A percentile compares a stretch with the other conserved stretches of the same genome.
phyloP scores from a whole-genome alignment of 2,888 invertebrate genomes.

The Trichogramma evanescens region DNA sequence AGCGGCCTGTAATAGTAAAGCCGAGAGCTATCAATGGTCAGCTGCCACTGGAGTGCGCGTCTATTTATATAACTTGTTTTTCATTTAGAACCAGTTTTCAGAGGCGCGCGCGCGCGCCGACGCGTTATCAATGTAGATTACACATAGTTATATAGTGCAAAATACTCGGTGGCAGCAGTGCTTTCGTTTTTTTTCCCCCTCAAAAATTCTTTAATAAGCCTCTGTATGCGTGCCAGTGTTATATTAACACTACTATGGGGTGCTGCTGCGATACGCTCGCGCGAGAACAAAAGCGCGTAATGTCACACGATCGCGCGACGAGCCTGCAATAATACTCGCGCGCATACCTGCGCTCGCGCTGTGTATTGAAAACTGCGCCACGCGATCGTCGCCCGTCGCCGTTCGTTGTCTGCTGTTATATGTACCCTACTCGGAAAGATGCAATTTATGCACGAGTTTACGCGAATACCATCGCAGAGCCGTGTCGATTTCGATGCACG shows the following conservation, averaged over 20 bases:
- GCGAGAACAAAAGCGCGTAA: background rate
- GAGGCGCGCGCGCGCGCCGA: background rate
- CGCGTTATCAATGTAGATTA: background rate
- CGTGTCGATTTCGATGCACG: too few relatives aligned
- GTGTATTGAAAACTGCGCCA: too few relatives aligned
- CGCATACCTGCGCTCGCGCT: too few relatives aligned
- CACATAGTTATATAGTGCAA: background rate
- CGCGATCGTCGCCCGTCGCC: too few relatives aligned
- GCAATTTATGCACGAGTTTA: too few relatives aligned
- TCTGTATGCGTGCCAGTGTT: background rate
- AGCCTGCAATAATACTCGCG: too few relatives aligned
- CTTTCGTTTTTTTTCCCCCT: background rate
- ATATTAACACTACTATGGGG: background rate
- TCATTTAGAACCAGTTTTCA: slow-evolving; percentile 2
- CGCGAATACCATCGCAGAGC: too few relatives aligned
- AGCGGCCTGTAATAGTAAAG: too few relatives aligned
- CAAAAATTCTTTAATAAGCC: background rate
- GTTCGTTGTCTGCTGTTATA: too few relatives aligned
- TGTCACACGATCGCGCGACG: too few relatives aligned
- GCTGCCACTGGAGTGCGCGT: background rate
- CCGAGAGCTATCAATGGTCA: background rate
- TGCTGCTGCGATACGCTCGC: background rate
- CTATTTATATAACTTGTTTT: slow-evolving; percentile 16
- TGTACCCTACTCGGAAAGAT: too few relatives aligned
- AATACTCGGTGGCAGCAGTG: too few relatives aligned